Evolutionary conservation across 2,797 vertebrate species (phyloP).

Genomic region (Garrulus glandarius): DNA sequence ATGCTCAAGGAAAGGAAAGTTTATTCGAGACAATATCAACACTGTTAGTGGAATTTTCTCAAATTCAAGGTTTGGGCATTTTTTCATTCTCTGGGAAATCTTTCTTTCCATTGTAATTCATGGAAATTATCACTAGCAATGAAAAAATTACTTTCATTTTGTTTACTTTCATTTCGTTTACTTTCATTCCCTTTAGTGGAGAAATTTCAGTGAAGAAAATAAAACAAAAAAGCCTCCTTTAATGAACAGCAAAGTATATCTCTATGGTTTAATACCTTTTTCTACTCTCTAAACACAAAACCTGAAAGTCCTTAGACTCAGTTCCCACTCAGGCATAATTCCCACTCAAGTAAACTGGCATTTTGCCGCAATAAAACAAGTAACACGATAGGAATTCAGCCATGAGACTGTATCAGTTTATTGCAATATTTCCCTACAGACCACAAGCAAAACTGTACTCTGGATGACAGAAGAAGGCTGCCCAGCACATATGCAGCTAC

Average conservation of each 20-base stretch:
- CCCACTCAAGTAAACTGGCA: slow-evolving; percentile 31
- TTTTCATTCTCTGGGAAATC: slow-evolving; percentile 33
- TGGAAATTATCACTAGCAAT: slow-evolving; percentile 57
- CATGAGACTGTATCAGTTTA: slow-evolving; percentile 35
- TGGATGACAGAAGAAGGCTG: slow-evolving; percentile 22
- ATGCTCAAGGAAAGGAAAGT: slow-evolving; percentile 18
- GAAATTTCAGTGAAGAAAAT: slow-evolving; percentile 54
- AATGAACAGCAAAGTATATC: slow-evolving; percentile 51
- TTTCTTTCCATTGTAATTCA: slow-evolving; percentile 52
- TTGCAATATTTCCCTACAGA: slow-evolving; percentile 45
- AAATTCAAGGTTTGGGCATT: not conserved
- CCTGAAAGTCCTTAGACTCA: not conserved
- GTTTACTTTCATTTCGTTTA: slow-evolving; percentile 55
- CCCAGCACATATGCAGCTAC: slow-evolving; percentile 27
- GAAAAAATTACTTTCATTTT: slow-evolving; percentile 31
- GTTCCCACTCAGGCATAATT: slow-evolving; percentile 31
- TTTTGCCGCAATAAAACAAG: slow-evolving; percentile 45
- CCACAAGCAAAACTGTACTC: slow-evolving; percentile 23
- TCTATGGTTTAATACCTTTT: slow-evolving; percentile 24
- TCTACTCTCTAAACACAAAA: slow-evolving; percentile 46
- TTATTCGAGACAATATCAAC: slow-evolving; percentile 50
- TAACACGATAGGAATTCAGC: not conserved
- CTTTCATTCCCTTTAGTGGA: slow-evolving; percentile 56
- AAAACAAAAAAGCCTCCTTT: not conserved
- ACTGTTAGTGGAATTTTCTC: slow-evolving; percentile 46